A percentile compares a stretch with the other conserved stretches of the same genome.
Conservation (phyloP, 2,888 invertebrate species). For the Tipula confusa region DNA sequence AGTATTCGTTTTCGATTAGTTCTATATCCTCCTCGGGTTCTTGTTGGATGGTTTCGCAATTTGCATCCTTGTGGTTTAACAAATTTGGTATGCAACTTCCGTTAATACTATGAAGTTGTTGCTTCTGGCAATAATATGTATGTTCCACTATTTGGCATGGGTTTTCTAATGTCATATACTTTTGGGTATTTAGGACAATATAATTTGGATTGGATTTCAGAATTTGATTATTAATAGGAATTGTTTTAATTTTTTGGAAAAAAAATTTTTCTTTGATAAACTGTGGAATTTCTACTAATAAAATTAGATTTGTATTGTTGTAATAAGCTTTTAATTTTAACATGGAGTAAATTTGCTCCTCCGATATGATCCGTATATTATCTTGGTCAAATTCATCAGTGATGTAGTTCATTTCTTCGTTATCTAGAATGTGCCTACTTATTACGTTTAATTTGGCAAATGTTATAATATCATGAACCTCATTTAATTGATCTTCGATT, state of each 20-base stretch:
- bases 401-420: no score
- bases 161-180: not conserved
- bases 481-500: not conserved
- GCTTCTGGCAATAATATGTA: not conserved
- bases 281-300: no score
- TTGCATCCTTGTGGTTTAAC: not conserved
- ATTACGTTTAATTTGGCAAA: not conserved
- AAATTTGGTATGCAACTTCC: not conserved
- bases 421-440: not conserved
- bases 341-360: no score
- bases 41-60: not conserved
- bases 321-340: no score
- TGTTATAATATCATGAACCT: not conserved
- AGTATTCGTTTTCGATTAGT: not conserved
- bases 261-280: no score
- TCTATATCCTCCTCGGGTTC: not conserved
- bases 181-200: no score
- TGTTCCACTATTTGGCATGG: not conserved
- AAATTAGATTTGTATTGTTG: no score
- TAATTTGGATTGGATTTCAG: no score
- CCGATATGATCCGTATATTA: no score
- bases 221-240: no score
- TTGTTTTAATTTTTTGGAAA: no score
- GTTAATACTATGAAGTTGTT: not conserved
- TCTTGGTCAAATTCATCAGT: no score